Evolutionary conservation across 2,113 vertebrate genomes (phyloP), one percentile per base, ranked within the genome.

Genomic region (Bubo scandiacus): DNA sequence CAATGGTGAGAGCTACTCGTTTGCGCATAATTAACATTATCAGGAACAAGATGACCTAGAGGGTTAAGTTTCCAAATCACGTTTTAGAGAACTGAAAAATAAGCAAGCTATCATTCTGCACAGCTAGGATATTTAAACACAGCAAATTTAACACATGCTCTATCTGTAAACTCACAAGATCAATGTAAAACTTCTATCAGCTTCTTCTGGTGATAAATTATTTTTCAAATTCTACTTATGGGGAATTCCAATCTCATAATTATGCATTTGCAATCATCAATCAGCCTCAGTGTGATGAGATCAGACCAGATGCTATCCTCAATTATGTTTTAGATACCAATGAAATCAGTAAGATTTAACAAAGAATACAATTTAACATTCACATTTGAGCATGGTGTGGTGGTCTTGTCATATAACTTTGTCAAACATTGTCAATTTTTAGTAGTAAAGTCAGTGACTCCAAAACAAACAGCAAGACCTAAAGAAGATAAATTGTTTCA

Each of bases 1-100:
- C 99, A 79, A 99, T 99, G 86, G 99, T 99, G 97, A 99, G 98
- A 58, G 99, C 99, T 70, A 99, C 99, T 19, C 99, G 98, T 71
- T 99, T 99, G 95, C 99, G 98, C 99, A 99, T 99, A 86, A 99
- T 98, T 88, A 99, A 93, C 98, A 99, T 99, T 88, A 99, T 98
- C 97, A 99, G 98, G 94, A 99, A 96, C 86, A 99, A 97, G 95
- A 99, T 97, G 86, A 99, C 98, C 99, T 99, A 97, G 25, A 92
- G 42, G 27, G 25, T 78, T 30, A 74, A 81, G 30, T 72, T 81
- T 91, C 29, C 58, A 92, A 85, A 90, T 36, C 40, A 40, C 8
- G 45, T 82, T 88, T 85, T 66, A 92, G 70, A 43, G 18, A 36
- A 68, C 2, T 34, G 20, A 93, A 95, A 94, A 91, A 90, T 10